Base-by-base conservation (phyloP, 2,113 vertebrate species). In the Ochotona curzoniae region DNA sequence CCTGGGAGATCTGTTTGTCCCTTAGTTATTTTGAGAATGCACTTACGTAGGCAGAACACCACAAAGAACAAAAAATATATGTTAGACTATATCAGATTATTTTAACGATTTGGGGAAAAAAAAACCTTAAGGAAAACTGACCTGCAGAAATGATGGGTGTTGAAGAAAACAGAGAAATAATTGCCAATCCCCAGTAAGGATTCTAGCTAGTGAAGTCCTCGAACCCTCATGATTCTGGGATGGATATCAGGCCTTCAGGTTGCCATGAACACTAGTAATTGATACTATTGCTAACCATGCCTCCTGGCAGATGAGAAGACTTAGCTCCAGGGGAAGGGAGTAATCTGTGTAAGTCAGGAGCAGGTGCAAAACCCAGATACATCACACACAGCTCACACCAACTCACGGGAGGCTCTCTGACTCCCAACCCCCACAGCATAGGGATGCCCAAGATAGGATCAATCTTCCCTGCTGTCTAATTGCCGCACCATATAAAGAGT, bases 11-110 rank as follows among this genome's bases (percentile, higher is more conserved):
- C 84, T 85, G 83, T 90, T 88, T 89, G 78, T 90, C 73, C 54
- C 92, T 93, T 49, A 88, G 61, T 93, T 95, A 95, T 94, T 89
- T 87, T 85, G 73, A 87, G 78, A 93, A 94, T 90, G 82, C 26
- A 75, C 82, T 93, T 87, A 84, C 38, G 84, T 75, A 89, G 71
- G 87, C 76, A 93, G 93, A 96, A 93, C 60, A 91, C 70, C 78
- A 91, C 78, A 91, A 78, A 83, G 73, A 92, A 93, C 69, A 93
- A 88, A 96, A 91, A 78, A 89, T 80, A 54, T 8, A 87, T 57
- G 75, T 54, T 86, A 66, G 38, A 44, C 64, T 87, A 6, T 70
- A 64, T 54, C 82, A 60, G 35, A 94, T 71, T 76, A 83, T 85
- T 89, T 83, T 73, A 95, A 89, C n/a, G 26, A 54, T 75, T 90